These are phyloP conservation scores for Sabellastarte sp. DNA, from an alignment of 2,888 invertebrate species.

Conservation along the genomic window DNA sequence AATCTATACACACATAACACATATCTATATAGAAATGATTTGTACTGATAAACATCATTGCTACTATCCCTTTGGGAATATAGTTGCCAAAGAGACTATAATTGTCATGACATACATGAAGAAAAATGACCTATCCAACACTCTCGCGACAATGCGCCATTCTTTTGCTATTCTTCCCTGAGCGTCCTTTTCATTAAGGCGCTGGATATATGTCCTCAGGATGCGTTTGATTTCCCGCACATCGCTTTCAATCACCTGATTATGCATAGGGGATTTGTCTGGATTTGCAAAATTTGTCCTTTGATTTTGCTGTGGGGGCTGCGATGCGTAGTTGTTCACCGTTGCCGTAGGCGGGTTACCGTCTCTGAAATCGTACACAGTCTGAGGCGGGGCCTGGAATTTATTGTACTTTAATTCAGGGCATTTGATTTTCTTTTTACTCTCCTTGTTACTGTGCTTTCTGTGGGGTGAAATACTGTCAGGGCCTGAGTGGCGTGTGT, in stretches of 20 bases:
- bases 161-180: conserved; percentile 28
- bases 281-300: background rate
- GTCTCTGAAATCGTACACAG: conserved; percentile 24
- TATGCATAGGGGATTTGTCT: conserved; percentile 21
- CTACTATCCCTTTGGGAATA: conserved; percentile 30
- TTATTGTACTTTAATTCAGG: conserved; percentile 29
- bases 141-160: conserved; percentile 33
- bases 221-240: conserved; percentile 48
- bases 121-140: conserved; percentile 33
- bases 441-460: conserved; percentile 20
- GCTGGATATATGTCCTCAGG: conserved; percentile 41
- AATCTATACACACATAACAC: too few relatives aligned
- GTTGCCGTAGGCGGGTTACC: conserved; percentile 17
- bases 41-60: too few relatives aligned
- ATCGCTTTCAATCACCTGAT: conserved; percentile 43
- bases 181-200: conserved; percentile 32
- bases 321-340: background rate
- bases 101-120: conserved; percentile 30
- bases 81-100: conserved; percentile 31
- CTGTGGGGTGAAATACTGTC: conserved; percentile 6
- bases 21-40: too few relatives aligned
- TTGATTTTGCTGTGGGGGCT: background rate
- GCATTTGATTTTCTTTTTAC: conserved; percentile 22
- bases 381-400: conserved; percentile 25
- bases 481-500: background rate